Base-by-base conservation (phyloP, 2,797 vertebrate genomes). In the Spheniscus humboldti region DNA sequence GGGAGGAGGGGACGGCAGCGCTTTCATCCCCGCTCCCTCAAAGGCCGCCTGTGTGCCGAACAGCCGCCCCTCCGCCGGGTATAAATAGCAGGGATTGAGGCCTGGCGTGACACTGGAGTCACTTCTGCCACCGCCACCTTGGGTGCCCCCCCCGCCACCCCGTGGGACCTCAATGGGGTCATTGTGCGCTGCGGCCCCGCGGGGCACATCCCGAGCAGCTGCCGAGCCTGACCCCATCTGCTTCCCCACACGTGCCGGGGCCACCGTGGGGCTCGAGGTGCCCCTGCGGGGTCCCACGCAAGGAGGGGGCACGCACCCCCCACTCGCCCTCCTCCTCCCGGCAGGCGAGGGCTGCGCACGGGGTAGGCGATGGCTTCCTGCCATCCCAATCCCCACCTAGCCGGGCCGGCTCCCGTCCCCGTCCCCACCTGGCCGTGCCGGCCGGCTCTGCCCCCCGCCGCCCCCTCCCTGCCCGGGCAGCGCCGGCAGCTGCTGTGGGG, bases 381-480 rank as follows among this genome's bases (percentile, higher is more conserved):
- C 27, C 68, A 7, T 63, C 67, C 33, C 55, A 14, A 0, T 59
- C 76, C 76, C 84, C 79, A 45, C 41, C 33, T 17, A 39, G 35
- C 66, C 35, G 17, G 10, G 39, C 24, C 3, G 16, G 39, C 47
- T 71, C 68, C 47, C 12, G 13, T 48, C 56, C 24, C 24, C 6
- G 7, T 57, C 75, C 31, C 48, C 76, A 67, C 68, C 88, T 24
- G 83, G 72, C 90, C 41, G 1, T 28, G 68, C 62, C 13, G 62
- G 13, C 52, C 14, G 17, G 20, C 82, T 76, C 47, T 20, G 48
- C 43, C 52, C 45, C 74, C 48, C 35, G 53, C 92, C 68, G 3
- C 79, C 82, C 93, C 66, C 59, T 90, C 92, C 88, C 37, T 80
- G 92, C 94, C 93, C 55, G 47, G 90, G 95, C 90, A 94, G 85